Evolutionary conservation across 2,113 vertebrate species (phyloP).

Genomic region (Xyliphius kryptos): DNA sequence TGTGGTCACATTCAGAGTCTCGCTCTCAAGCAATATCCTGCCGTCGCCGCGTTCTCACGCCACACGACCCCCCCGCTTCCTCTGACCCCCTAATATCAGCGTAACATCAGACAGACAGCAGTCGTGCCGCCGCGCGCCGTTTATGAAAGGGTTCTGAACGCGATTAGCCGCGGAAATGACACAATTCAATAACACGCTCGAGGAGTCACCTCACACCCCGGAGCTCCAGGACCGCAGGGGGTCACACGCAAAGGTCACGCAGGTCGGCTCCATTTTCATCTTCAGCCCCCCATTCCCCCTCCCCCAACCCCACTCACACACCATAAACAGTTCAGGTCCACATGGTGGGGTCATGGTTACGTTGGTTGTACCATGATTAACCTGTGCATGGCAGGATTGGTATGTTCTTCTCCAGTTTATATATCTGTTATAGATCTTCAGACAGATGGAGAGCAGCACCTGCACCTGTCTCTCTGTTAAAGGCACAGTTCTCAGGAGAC

Average conservation of each 20-base stretch:
- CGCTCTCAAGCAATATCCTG: constrained; percentile 37
- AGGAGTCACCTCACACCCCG: constrained; percentile 32
- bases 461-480: too few relatives aligned
- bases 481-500: too few relatives aligned
- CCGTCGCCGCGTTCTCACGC: background rate
- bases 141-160: constrained; percentile 43
- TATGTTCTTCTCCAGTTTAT: too few relatives aligned
- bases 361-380: too few relatives aligned
- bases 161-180: constrained; percentile 54
- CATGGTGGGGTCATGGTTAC: too few relatives aligned
- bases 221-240: constrained; percentile 13
- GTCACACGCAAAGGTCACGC: constrained; percentile 25
- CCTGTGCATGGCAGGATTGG: too few relatives aligned
- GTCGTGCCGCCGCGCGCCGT: constrained; percentile 40
- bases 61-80: too few relatives aligned
- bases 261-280: constrained; percentile 40
- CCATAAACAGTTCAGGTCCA: too few relatives aligned
- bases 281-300: too few relatives aligned
- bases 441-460: too few relatives aligned
- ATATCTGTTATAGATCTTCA: too few relatives aligned
- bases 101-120: constrained; percentile 48
- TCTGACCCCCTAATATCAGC: constrained; percentile 41
- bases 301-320: too few relatives aligned
- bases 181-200: constrained; percentile 34
- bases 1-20: constrained; percentile 10